Evolutionary conservation across 2,113 vertebrate species (phyloP), one percentile per base, ranked within the genome.

Genomic region (Pangasianodon gigas): DNA sequence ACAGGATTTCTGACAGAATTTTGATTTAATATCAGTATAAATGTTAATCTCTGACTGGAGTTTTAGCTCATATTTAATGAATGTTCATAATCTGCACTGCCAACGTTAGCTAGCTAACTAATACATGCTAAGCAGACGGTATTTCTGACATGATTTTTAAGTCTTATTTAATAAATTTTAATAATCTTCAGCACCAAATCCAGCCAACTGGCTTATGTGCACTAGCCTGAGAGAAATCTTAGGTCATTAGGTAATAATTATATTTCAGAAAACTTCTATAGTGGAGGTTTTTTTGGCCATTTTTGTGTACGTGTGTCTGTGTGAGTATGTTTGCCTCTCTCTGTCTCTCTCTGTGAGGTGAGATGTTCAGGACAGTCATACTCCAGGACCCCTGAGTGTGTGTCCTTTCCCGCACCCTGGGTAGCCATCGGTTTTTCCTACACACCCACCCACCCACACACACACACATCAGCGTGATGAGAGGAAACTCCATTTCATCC

Each of bases 401-500:
- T 85, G 83, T 58, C 82, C 84, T 85, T 65, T 85, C 41, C 84
- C 3, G 24, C 60, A n/a, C 44, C 26, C 60, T 5, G 6, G 83
- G 58, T 44, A 60, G 84, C 84, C 41, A 44, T 44, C 58, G 16
- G 83, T 37, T 60, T 37, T 44, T 62, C 24, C 74, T 46, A 1
- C 4, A 2, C 11, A 46, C 24, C 14, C 75, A 6, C 44, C 24
- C 41, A 10, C 19, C 21, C 41, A 46, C 41, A 24, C 74, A 46
- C 74, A 46, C 41, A 46, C n/a, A 69, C 29, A 32, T 10, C 32
- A 71, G 44, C 7, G 11, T 51, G 26, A 77, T 77, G 41, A 77
- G 41, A 44, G 74, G 74, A 77, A 77, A 77, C 74, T 77, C 32
- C 41, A 77, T 77, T 77, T 75, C 13, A 46, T 77, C 74, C 41